Conservation (phyloP, 2,888 invertebrate genomes). For the Chironomus tentans region DNA sequence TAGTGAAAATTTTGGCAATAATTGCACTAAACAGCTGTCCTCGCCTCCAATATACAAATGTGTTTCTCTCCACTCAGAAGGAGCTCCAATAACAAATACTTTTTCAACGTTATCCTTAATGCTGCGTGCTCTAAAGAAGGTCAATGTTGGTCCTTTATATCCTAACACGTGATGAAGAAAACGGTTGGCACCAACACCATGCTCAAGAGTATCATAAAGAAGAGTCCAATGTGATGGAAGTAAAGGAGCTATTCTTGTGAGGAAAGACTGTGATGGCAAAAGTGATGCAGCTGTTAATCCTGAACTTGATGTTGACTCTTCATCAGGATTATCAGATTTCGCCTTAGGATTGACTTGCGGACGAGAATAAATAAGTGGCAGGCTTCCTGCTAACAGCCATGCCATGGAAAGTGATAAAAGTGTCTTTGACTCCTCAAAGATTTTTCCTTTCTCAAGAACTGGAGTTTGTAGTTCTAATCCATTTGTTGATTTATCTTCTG, state of each 20-base stretch:
- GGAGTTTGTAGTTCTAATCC: conserved; percentile 68
- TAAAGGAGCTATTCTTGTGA: conserved; percentile 55
- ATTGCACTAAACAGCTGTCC: conserved; percentile 67
- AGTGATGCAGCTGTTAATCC: conserved; percentile 31
- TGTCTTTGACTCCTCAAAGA: conserved; percentile 40
- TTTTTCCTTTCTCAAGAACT: conserved; percentile 52
- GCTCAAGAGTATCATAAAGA: conserved; percentile 73
- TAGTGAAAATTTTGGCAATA: conserved; percentile 57
- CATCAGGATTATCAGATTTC: conserved; percentile 34
- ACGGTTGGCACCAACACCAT: conserved; percentile 80
- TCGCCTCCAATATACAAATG: conserved; percentile 75
- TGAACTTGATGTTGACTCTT: conserved; percentile 28
- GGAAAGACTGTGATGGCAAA: conserved; percentile 44
- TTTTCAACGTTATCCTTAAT: conserved; percentile 44
- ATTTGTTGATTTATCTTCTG: not conserved
- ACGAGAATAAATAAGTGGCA: conserved; percentile 50
- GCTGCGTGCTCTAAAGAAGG: conserved; percentile 46
- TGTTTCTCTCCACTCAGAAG: conserved; percentile 78
- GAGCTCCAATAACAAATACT: conserved; percentile 65
- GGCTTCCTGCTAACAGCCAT: conserved; percentile 59
- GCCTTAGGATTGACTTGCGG: conserved; percentile 38
- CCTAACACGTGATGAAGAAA: conserved; percentile 77
- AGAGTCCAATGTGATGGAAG: conserved; percentile 76
- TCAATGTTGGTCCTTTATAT: conserved; percentile 53
- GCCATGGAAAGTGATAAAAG: conserved; percentile 56